Conservation (phyloP, 64 coral and sea anemone genomes). For the Montipora efflorescens region DNA sequence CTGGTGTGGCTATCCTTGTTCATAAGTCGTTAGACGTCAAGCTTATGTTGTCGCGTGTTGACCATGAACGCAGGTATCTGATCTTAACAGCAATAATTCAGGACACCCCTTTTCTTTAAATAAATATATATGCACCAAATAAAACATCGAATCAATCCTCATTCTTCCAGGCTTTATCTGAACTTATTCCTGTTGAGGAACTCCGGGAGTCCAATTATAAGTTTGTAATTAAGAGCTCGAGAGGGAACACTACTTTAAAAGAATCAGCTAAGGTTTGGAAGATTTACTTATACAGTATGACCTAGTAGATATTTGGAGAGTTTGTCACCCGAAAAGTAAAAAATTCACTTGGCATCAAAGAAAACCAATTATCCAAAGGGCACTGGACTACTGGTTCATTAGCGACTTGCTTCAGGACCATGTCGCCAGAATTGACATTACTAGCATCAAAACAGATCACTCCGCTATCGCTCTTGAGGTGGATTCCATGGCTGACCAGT, state of each 20-base stretch:
- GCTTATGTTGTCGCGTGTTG: not conserved
- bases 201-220: not conserved
- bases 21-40: conserved; percentile 21
- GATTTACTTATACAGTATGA: conserved; percentile 1
- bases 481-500: not conserved
- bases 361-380: conserved; percentile 29
- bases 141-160: not conserved
- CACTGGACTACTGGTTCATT: conserved; percentile 24
- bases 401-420: not conserved
- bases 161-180: not conserved
- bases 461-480: not conserved
- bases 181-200: not conserved
- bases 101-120: not conserved
- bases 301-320: conserved; percentile 32
- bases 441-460: not conserved
- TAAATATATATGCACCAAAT: conserved; percentile 34
- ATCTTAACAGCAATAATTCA: conserved; percentile 3
- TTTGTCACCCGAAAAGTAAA: not conserved
- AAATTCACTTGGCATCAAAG: conserved; percentile 38
- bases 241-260: not conserved
- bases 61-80: conserved; percentile 39
- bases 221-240: not conserved
- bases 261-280: not conserved
- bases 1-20: conserved; percentile 31
- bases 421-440: not conserved